These are phyloP conservation scores for Neodontobutis hainanensis DNA, from an alignment of 2,113 vertebrate species.

Conservation along the genomic window DNA sequence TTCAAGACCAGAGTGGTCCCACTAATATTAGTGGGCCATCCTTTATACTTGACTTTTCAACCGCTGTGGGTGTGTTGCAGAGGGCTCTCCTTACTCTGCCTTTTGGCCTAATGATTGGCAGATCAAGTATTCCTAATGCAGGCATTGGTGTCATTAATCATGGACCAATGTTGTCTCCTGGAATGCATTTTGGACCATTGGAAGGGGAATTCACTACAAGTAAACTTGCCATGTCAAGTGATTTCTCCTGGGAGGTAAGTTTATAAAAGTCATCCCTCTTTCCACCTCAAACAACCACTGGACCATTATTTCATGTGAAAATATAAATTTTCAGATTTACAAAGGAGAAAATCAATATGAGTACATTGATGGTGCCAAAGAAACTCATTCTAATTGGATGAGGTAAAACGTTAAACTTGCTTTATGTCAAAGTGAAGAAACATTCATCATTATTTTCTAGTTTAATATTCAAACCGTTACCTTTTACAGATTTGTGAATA, in stretches of 20 bases:
- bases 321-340: constrained; percentile 71
- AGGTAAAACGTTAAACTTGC: constrained; percentile 66
- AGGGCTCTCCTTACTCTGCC: constrained; percentile 82
- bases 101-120: constrained; percentile 77
- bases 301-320: too few species aligned
- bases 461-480: background rate
- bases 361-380: constrained; percentile 80
- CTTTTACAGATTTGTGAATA: constrained; percentile 71
- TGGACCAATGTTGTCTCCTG: constrained; percentile 69
- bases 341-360: constrained; percentile 75
- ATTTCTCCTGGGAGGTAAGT: constrained; percentile 87
- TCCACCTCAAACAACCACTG: too few species aligned
- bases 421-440: background rate
- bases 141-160: constrained; percentile 85
- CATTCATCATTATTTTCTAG: background rate
- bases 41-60: constrained; percentile 79
- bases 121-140: constrained; percentile 78
- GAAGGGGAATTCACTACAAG: constrained; percentile 78
- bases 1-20: constrained; percentile 72
- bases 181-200: constrained; percentile 85
- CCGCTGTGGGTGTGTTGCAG: constrained; percentile 66
- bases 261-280: background rate
- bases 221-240: constrained; percentile 75
- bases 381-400: constrained; percentile 85
- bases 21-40: constrained; percentile 68